Percentiles rank a stretch among this genome's conserved stretches.
phyloP scores from a whole-genome alignment of 2,113 vertebrate genomes.

The Heliornis fulica region DNA sequence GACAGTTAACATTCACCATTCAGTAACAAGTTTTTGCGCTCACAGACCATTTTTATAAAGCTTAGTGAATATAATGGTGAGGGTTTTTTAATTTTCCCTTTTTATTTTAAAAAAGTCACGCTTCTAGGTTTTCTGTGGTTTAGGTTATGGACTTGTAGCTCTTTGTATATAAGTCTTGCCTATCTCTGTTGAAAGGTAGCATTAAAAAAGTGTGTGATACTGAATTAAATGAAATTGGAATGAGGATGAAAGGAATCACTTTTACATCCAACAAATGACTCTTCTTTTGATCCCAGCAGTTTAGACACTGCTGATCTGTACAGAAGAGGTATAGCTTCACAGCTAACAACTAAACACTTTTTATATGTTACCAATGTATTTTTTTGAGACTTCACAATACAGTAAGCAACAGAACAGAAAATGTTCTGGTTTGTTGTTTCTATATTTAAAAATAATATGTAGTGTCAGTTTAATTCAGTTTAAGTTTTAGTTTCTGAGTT shows the following conservation, averaged over 20 bases:
- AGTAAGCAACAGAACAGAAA: neutral
- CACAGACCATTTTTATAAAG: neutral
- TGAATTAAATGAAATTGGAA: neutral
- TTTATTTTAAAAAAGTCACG: neutral
- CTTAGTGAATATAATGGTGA: neutral
- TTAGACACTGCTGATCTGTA: neutral
- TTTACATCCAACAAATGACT: neutral
- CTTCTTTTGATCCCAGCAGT: neutral
- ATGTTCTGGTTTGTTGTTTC: neutral
- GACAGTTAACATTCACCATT: neutral
- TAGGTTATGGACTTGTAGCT: neutral
- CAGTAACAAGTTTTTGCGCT: neutral
- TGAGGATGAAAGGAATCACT: neutral
- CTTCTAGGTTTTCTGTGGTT: neutral
- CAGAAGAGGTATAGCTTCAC: neutral
- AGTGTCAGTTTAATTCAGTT: neutral
- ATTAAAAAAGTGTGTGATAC: neutral
- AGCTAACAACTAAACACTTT: neutral
- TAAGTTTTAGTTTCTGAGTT: neutral
- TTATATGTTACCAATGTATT: neutral
- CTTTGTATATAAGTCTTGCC: neutral
- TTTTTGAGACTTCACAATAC: neutral
- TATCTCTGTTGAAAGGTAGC: neutral
- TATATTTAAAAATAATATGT: neutral
- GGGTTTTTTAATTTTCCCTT: neutral